These are phyloP conservation scores for Drosophila greeni DNA, from an alignment of 2,888 invertebrate genomes.

Conservation along the genomic window DNA sequence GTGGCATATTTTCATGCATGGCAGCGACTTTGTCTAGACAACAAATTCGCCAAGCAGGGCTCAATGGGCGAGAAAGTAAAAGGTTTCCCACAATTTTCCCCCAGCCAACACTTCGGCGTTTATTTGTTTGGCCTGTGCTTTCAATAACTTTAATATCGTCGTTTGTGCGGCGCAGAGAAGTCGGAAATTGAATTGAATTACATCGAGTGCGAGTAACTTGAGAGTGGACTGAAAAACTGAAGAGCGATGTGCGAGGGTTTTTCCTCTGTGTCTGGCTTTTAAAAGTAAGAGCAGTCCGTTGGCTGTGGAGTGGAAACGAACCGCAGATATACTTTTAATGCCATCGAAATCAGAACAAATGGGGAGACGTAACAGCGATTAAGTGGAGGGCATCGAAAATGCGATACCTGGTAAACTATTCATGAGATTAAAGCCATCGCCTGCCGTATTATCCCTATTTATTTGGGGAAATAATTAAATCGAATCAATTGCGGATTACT, in stretches of 20 bases:
- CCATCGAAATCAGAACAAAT: slow-evolving; percentile 5
- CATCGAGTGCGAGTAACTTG: slow-evolving; percentile 47
- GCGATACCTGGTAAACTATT: neutral
- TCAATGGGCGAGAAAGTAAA: slow-evolving; percentile 52
- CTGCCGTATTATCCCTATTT: slow-evolving; percentile 4
- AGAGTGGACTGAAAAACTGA: slow-evolving; percentile 24
- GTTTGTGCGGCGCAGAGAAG: slow-evolving; percentile 31
- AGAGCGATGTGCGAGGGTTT: slow-evolving; percentile 14
- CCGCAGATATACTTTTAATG: slow-evolving; percentile 44
- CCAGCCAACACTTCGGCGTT: neutral
- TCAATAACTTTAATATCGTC: slow-evolving; percentile 63
- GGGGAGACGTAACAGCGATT: neutral
- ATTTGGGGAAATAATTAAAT: neutral
- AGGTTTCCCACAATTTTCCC: slow-evolving; percentile 52
- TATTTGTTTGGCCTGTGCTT: slow-evolving; percentile 44
- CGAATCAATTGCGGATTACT: neutral
- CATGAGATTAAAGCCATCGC: neutral
- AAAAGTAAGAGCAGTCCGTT: slow-evolving; percentile 12
- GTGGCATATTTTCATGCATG: slow-evolving; percentile 61
- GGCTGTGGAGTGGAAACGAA: slow-evolving; percentile 17
- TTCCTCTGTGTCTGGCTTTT: slow-evolving; percentile 11
- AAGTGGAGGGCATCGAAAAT: slow-evolving; percentile 5
- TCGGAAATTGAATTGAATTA: slow-evolving; percentile 70
- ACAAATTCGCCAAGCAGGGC: slow-evolving; percentile 46
- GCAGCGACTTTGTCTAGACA: slow-evolving; percentile 56